These are phyloP conservation scores for Suncus etruscus DNA, from an alignment of 2,113 vertebrate genomes.

Conservation along the genomic window DNA sequence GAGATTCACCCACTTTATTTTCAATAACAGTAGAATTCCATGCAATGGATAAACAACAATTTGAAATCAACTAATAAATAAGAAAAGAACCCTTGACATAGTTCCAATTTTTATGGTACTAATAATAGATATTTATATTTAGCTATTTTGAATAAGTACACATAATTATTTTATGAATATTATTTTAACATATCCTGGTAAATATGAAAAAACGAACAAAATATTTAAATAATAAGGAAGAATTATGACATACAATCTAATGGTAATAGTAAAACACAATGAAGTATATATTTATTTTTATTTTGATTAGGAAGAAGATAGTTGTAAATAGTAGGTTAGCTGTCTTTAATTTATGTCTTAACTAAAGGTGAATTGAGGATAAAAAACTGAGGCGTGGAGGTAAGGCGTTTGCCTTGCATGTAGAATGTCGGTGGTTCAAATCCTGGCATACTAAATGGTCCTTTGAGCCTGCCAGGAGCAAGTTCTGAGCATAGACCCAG, in stretches of 20 bases:
- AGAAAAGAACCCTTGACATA: neutral
- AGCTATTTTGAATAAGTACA: neutral
- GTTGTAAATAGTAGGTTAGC: neutral
- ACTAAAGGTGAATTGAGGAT: neutral
- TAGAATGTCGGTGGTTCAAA: too few relatives aligned
- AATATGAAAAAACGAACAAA: neutral
- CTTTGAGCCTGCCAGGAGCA: too few relatives aligned
- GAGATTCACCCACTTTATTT: neutral
- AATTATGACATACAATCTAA: neutral
- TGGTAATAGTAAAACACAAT: neutral
- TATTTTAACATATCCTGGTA: slow-evolving; percentile 1
- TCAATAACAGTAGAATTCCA: neutral
- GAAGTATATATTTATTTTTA: neutral
- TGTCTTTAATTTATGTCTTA: slow-evolving; percentile 3
- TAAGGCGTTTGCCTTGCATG: too few relatives aligned
- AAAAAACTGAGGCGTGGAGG: too few relatives aligned
- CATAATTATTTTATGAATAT: neutral
- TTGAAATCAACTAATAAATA: neutral
- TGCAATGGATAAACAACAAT: neutral
- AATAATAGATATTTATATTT: neutral
- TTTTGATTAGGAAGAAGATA: neutral
- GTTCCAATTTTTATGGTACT: slow-evolving; percentile 11
- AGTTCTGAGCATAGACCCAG: too few relatives aligned
- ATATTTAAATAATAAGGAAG: neutral
- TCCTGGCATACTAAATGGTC: too few relatives aligned